These are phyloP conservation scores for Artemia franciscana DNA, from an alignment of 1,140 invertebrate genomes.

Conservation along the genomic window DNA sequence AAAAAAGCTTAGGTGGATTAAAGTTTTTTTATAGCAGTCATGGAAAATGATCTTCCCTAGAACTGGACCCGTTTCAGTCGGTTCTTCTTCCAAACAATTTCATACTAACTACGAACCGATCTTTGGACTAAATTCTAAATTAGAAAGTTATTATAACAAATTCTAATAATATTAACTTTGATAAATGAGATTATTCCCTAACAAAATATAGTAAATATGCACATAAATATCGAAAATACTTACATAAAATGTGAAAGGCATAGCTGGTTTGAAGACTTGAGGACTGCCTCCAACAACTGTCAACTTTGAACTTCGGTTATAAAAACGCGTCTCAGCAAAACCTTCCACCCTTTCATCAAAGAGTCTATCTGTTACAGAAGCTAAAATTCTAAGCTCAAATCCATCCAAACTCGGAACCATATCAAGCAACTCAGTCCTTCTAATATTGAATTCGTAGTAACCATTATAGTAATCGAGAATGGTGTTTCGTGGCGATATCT, in stretches of 20 bases:
- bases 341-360: slow-evolving; percentile 59
- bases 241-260: slow-evolving; percentile 57
- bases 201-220: slow-evolving; percentile 2
- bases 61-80: too few relatives aligned
- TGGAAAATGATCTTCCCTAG: too few relatives aligned
- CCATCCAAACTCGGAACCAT: slow-evolving; percentile 40
- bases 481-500: not conserved
- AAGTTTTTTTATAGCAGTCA: too few relatives aligned
- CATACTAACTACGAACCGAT: too few relatives aligned
- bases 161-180: slow-evolving; percentile 9
- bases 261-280: slow-evolving; percentile 78
- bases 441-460: slow-evolving; percentile 56
- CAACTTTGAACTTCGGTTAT: slow-evolving; percentile 54
- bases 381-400: slow-evolving; percentile 62
- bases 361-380: slow-evolving; percentile 68
- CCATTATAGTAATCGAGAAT: slow-evolving; percentile 31
- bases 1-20: too few relatives aligned
- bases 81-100: too few relatives aligned
- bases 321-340: slow-evolving; percentile 61
- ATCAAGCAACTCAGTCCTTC: slow-evolving; percentile 42
- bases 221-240: slow-evolving; percentile 23
- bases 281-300: slow-evolving; percentile 65
- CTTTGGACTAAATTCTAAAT: not conserved
- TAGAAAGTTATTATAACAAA: slow-evolving; percentile 4
- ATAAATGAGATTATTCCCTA: slow-evolving; percentile 9